Evolutionary conservation across 2,888 invertebrate species (phyloP), one percentile per base, ranked within the genome.

Genomic region (Ganaspis brasiliensis): DNA sequence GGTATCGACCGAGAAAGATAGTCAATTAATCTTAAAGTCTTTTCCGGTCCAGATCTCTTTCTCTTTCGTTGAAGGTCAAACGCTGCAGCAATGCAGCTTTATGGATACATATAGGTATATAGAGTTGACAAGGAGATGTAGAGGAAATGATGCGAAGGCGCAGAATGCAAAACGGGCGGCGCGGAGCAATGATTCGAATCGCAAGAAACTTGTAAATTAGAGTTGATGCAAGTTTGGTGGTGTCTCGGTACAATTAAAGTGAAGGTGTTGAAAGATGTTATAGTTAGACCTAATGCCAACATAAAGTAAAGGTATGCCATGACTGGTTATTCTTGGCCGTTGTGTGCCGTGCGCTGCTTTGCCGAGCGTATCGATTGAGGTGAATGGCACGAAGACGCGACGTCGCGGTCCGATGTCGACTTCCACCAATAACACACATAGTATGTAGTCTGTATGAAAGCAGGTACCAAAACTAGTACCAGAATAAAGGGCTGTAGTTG

Each of bases 281-380:
- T n/a, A 16, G 52, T 77, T 78, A 78, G 80, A 76, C 77, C 77
- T 78, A 77, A 74, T 78, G 49, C 14, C 1, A n/a, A n/a, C n/a
- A n/a, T 35, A 31, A 31, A n/a, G 61, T 74, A 78, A 78, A 40
- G 80, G 82, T 83, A 80, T 74, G 74, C 79, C n/a, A n/a, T n/a
- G n/a, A n/a, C n/a, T 72, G 77, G 67, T 57, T 78, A 24, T 77
- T 74, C 74, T 74, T 70, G 67, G 63, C 75, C 77, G 78, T 78
- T 79, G 81, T 73, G 71, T 67, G 71, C 73, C 59, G 74, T 56
- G 24, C 79, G 52, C 21, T 59, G 26, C 52, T 31, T 40, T 56
- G 56, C 70, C 74, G 79, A 76, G 79, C 78, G 76, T 79, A 72
- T 79, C 79, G 78, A 78, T 79, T 78, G 78, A 79, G 79, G 81